Evolutionary conservation across 2,113 vertebrate genomes (phyloP).

Genomic region (Mastomys coucha): DNA sequence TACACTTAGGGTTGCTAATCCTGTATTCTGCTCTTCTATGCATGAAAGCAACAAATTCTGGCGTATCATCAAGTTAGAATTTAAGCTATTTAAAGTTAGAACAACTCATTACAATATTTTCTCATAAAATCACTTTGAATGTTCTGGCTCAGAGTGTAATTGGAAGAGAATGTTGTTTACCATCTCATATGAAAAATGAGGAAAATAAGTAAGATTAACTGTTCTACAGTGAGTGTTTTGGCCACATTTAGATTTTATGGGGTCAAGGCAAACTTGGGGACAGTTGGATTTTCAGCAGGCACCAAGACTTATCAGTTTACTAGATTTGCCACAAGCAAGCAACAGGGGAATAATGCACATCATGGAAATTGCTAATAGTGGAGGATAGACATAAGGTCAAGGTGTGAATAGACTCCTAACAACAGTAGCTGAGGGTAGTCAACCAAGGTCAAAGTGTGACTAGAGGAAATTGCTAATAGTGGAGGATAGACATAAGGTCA

Average conservation of each 20-base stretch:
- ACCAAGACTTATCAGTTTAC: not conserved
- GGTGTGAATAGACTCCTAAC: too few relatives aligned
- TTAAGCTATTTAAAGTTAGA: conserved; percentile 63
- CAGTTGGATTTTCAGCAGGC: not conserved
- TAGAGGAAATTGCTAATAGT: too few relatives aligned
- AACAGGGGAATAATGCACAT: not conserved
- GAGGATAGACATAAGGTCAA: not conserved
- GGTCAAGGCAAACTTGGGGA: not conserved
- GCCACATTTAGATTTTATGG: conserved; percentile 13
- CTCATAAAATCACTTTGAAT: conserved; percentile 60
- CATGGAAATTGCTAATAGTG: not conserved
- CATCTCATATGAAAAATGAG: conserved; percentile 4
- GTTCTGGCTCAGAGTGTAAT: conserved; percentile 55
- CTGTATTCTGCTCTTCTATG: conserved; percentile 5
- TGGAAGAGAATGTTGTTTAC: conserved; percentile 51
- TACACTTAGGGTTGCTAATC: conserved; percentile 39
- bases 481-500: too few relatives aligned
- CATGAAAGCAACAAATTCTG: conserved; percentile 51
- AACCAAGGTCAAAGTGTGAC: too few relatives aligned
- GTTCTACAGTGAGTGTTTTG: not conserved
- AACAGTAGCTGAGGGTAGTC: too few relatives aligned
- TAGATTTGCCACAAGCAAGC: not conserved
- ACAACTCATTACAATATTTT: conserved; percentile 67
- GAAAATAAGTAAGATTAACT: conserved; percentile 47
- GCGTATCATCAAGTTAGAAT: conserved; percentile 36